These are phyloP conservation scores for Eulemur macaco DNA, from an alignment of 2,113 vertebrate genomes.

Conservation along the genomic window DNA sequence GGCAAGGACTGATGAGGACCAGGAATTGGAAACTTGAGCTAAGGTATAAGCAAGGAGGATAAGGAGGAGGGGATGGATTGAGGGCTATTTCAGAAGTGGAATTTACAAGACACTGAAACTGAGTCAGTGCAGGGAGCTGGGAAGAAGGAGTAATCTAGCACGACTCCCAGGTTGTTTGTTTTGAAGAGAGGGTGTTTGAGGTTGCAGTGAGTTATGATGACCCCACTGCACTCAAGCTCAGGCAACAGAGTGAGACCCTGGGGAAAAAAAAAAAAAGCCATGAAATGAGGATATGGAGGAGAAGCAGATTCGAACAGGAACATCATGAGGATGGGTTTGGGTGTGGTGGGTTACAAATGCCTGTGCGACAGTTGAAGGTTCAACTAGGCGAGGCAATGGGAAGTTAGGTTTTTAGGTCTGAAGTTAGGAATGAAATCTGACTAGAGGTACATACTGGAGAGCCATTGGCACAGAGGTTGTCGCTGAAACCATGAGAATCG, in stretches of 20 bases:
- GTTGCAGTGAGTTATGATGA: no score
- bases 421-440: background rate
- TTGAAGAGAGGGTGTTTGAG: background rate
- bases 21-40: background rate
- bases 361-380: background rate
- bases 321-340: background rate
- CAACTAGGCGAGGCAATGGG: background rate
- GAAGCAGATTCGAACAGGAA: background rate
- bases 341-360: background rate
- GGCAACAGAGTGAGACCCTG: no score
- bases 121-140: background rate
- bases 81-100: background rate
- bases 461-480: no score
- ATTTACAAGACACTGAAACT: background rate
- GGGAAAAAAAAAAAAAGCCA: no score
- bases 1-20: background rate
- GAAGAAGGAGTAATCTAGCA: background rate
- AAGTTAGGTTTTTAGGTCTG: background rate
- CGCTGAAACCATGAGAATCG: background rate
- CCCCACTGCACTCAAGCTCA: no score
- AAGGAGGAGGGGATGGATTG: background rate
- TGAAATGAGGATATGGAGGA: background rate
- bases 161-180: background rate
- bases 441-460: background rate
- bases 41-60: background rate